Evolutionary conservation across 2,797 vertebrate species (phyloP).

Genomic region (Muraenolepis orangiensis): DNA sequence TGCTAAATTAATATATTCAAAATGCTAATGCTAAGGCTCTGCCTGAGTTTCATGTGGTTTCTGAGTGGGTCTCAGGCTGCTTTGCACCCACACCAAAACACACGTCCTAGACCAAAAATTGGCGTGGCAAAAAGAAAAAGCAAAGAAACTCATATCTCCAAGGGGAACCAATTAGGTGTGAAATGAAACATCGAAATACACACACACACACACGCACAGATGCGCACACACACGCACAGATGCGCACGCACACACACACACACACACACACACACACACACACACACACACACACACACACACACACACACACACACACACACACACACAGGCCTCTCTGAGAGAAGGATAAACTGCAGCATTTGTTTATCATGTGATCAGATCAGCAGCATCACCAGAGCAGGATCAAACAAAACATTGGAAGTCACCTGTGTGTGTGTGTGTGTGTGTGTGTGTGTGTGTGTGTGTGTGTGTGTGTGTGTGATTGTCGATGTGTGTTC

Average conservation of each 20-base stretch:
- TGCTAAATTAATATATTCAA: neutral
- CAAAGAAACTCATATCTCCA: neutral
- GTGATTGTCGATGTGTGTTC: constrained; percentile 11
- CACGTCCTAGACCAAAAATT: neutral
- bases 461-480: neutral
- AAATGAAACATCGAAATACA: neutral
- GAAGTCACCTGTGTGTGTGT: neutral
- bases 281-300: neutral
- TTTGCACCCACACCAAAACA: neutral
- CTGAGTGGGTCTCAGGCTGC: neutral
- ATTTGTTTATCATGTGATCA: neutral
- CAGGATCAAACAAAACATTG: constrained; percentile 9
- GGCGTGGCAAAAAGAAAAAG: neutral
- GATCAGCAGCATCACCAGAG: constrained; percentile 12
- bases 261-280: neutral
- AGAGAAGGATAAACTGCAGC: neutral
- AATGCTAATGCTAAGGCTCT: neutral
- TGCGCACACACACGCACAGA: constrained; percentile 6
- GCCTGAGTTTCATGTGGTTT: neutral
- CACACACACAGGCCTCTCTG: neutral
- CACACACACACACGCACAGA: neutral
- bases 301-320: neutral
- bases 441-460: constrained; percentile 4
- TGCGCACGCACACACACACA: neutral
- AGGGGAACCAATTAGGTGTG: neutral